Base-by-base conservation (phyloP, 1,140 invertebrate genomes). In the Plutomurus gul region DNA sequence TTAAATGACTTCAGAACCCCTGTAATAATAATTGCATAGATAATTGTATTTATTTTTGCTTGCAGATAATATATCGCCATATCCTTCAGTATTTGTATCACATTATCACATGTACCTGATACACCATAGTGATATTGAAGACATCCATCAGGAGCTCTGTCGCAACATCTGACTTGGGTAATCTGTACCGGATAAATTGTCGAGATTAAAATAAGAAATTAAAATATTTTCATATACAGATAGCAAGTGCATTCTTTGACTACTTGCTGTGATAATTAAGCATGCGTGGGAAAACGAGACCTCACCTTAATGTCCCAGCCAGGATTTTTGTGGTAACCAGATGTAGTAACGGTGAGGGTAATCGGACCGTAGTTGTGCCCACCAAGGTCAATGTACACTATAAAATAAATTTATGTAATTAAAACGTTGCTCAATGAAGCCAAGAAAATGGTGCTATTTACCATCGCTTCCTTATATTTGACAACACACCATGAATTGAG, bases 311-410 rank as follows among this genome's bases (percentile, higher is more conserved):
- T 84, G 77, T 85, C 85, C 85, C 85, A 86, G 40, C 82, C 84
- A 20, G 85, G 78, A 72, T 85, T 81, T 76, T 85, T 85, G 70
- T 84, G 84, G 46, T 85, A 85, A 10, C 86, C 86, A 65, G 82
- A 84, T 0, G 84, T 85, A 7, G 83, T 84, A n/a, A 86, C 82
- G 8, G 82, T 85, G 3, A 86, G 60, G 8, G 85, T 85, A 49
- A 85, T 83, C 20, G 83, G 84, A 77, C 82, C 82, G 75, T 84
- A 81, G 77, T 83, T 82, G 71, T 83, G 84, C 18, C 84, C 84
- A 51, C 85, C 85, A 73, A 86, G 81, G 71, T 86, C 85, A 73
- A 86, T 82, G 75, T 86, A 86, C 79, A 86, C 85, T 86, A 65
- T 80, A 81, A 76, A 74, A 43, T 13, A 13, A 65, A 65, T 65